Evolutionary conservation across 2,797 vertebrate species (phyloP).

Genomic region (Pipistrellus pipistrellus): DNA sequence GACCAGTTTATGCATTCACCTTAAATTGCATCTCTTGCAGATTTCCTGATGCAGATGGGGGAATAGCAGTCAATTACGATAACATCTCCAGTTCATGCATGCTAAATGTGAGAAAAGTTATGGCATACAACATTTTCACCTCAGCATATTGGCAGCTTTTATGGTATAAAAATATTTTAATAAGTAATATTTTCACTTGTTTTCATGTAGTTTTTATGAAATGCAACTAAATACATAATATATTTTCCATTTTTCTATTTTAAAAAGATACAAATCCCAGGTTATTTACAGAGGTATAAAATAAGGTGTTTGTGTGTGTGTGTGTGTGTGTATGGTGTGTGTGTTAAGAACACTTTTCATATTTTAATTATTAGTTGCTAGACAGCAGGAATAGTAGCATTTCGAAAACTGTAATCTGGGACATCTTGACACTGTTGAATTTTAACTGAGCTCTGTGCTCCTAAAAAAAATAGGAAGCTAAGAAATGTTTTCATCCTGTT

Average conservation of each 20-base stretch:
- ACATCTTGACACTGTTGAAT: background rate
- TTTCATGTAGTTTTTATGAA: conserved; percentile 64
- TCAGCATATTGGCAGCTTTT: conserved; percentile 62
- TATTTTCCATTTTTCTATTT: conserved; percentile 46
- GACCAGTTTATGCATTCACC: conserved; percentile 62
- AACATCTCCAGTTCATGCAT: conserved; percentile 65
- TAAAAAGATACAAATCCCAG: background rate
- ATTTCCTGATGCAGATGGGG: conserved; percentile 56
- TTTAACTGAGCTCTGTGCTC: background rate
- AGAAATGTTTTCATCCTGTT: background rate
- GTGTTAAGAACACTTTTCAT: conserved; percentile 55
- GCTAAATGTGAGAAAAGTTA: conserved; percentile 73
- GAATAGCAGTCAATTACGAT: conserved; percentile 65
- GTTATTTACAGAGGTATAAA: background rate
- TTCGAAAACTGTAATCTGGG: background rate
- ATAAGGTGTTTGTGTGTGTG: conserved; percentile 22
- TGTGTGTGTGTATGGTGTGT: too few species aligned
- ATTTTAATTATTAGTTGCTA: conserved; percentile 68
- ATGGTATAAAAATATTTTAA: conserved; percentile 62
- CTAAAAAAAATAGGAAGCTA: background rate
- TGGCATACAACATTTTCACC: conserved; percentile 70
- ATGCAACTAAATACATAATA: conserved; percentile 23
- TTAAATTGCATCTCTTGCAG: conserved; percentile 70
- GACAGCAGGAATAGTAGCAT: conserved; percentile 59
- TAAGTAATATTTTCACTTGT: conserved; percentile 35